phyloP scores from a whole-genome alignment of 2,113 vertebrate genomes.

The Spermophilus dauricus region DNA sequence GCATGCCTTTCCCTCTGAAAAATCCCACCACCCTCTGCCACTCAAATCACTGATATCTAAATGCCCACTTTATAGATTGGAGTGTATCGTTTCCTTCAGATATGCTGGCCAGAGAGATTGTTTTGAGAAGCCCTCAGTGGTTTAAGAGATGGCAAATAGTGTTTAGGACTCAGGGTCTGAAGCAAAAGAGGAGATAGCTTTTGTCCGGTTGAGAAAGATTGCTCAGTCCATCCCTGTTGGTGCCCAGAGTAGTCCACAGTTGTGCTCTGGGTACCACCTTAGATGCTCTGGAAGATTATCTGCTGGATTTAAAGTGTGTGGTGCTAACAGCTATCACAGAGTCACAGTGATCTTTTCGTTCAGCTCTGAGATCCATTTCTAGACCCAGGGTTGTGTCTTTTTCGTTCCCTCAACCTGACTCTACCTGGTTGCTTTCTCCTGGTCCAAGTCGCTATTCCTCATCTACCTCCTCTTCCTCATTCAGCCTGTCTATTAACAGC shows the following conservation, averaged over 20 bases:
- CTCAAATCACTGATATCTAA: not conserved
- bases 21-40: not conserved
- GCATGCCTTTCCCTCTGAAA: not conserved
- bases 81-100: conserved; percentile 1
- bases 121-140: not conserved
- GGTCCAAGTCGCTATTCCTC: not conserved
- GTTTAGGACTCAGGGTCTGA: not conserved
- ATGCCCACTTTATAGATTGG: not conserved
- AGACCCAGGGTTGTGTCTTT: not conserved
- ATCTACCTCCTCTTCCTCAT: not conserved
- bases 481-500: not conserved
- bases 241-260: not conserved
- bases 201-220: not conserved
- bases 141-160: not conserved
- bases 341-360: not conserved
- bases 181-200: not conserved
- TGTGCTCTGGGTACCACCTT: not conserved
- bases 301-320: conserved; percentile 23
- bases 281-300: not conserved
- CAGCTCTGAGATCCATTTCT: not conserved
- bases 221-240: not conserved
- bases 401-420: not conserved
- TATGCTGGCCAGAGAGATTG: not conserved
- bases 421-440: not conserved
- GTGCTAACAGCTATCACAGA: not conserved